A percentile compares a stretch with the other conserved stretches of the same genome.
Evolutionary conservation across 2,113 vertebrate genomes (phyloP).

Genomic region (Megaceryle maxima): DNA sequence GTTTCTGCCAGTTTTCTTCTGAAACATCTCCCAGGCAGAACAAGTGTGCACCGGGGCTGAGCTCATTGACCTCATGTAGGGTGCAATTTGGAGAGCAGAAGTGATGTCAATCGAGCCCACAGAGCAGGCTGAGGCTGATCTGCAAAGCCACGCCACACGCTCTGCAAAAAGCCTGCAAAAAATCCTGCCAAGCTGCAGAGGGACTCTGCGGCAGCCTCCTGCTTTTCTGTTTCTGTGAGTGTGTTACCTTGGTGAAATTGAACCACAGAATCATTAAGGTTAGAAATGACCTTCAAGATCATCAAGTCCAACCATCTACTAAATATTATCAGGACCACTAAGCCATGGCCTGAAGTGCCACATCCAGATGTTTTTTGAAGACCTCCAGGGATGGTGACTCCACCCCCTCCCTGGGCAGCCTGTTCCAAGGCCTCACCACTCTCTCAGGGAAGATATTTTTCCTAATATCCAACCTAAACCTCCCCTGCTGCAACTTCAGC

Average conservation of each 20-base stretch:
- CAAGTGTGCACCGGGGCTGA: background rate
- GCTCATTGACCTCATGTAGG: rapidly evolving
- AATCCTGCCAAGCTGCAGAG: background rate
- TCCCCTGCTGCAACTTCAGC: no score
- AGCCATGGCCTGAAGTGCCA: no score
- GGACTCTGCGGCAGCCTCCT: background rate
- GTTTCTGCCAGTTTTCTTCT: background rate
- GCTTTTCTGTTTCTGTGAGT: background rate
- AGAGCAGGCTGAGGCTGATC: rapidly evolving
- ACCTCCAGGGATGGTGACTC: no score
- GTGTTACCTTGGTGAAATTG: background rate
- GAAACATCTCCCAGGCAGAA: background rate
- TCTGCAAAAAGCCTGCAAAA: background rate
- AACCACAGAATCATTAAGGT: no score
- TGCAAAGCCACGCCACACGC: rapidly evolving
- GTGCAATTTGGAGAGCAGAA: background rate
- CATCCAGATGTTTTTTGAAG: no score
- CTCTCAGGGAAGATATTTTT: no score
- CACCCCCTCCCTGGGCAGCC: no score
- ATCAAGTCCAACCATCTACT: no score
- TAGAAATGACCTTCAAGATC: no score
- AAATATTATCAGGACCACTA: no score
- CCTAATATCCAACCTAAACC: no score
- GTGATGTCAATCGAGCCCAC: background rate
- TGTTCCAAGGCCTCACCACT: no score